These are phyloP conservation scores for Candoia aspera DNA, from an alignment of 2,113 vertebrate species.

Conservation along the genomic window DNA sequence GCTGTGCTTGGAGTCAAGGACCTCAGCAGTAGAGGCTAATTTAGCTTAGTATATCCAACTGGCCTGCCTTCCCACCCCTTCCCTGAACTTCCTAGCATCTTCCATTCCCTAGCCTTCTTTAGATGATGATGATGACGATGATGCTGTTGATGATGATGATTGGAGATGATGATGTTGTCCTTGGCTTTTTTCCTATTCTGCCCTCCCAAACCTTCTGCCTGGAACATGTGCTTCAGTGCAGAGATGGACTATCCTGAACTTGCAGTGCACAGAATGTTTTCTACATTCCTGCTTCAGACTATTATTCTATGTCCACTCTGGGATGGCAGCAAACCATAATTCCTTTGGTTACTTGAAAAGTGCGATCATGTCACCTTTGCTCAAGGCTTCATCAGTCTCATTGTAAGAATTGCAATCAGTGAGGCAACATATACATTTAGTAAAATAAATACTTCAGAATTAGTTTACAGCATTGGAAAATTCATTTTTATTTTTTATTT, in stretches of 20 bases:
- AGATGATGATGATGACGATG: too few relatives aligned
- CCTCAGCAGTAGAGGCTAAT: too few relatives aligned
- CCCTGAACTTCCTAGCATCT: too few relatives aligned
- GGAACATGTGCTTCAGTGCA: background rate
- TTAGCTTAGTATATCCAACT: too few relatives aligned
- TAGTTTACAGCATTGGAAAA: background rate
- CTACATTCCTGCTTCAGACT: background rate
- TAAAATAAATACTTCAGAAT: background rate
- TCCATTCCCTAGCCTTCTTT: too few relatives aligned
- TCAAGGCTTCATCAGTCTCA: background rate
- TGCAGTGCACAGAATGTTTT: background rate
- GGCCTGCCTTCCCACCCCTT: too few relatives aligned
- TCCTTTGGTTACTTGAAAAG: background rate
- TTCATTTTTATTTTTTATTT: background rate
- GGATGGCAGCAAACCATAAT: background rate
- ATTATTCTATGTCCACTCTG: background rate
- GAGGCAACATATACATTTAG: background rate
- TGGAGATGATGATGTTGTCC: too few relatives aligned
- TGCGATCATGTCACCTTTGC: background rate
- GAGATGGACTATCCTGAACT: background rate
- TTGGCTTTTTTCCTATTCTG: too few relatives aligned
- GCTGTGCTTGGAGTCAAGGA: too few relatives aligned
- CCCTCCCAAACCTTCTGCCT: background rate
- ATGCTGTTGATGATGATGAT: too few relatives aligned
- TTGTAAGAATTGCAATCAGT: background rate